Conservation (phyloP, 2,797 vertebrate species). For the Psittacula derbiana region DNA sequence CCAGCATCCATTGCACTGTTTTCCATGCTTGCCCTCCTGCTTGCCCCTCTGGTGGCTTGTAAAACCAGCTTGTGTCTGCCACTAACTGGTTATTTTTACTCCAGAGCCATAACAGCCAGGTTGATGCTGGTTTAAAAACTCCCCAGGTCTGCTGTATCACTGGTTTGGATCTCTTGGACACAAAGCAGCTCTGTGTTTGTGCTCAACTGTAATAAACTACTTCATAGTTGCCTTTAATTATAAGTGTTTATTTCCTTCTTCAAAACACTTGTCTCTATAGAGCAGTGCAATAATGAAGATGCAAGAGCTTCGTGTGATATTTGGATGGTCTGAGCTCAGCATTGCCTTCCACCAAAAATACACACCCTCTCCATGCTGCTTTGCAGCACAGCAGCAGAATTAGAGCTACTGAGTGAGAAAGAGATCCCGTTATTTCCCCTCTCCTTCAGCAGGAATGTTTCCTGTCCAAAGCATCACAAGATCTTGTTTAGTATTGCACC, state of each 20-base stretch:
- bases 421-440: neutral
- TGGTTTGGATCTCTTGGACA: slow-evolving; percentile 46
- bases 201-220: slow-evolving; percentile 58
- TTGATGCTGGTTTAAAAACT: slow-evolving; percentile 45
- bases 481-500: neutral
- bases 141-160: neutral
- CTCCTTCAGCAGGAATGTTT: neutral
- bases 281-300: slow-evolving; percentile 44
- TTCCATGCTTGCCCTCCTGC: neutral
- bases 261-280: slow-evolving; percentile 61
- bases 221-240: slow-evolving; percentile 66
- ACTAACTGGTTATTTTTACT: neutral
- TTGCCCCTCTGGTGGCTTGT: slow-evolving; percentile 14
- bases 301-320: neutral
- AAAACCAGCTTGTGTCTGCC: slow-evolving; percentile 19
- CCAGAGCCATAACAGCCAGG: slow-evolving; percentile 12
- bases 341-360: slow-evolving; percentile 1
- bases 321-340: slow-evolving; percentile 3
- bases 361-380: neutral
- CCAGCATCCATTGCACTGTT: neutral
- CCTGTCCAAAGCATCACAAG: neutral
- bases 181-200: neutral
- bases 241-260: slow-evolving; percentile 63
- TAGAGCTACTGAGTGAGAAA: neutral
- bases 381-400: neutral